Conservation (phyloP, 2,797 vertebrate genomes). For the Zenarchopterus dispar region DNA sequence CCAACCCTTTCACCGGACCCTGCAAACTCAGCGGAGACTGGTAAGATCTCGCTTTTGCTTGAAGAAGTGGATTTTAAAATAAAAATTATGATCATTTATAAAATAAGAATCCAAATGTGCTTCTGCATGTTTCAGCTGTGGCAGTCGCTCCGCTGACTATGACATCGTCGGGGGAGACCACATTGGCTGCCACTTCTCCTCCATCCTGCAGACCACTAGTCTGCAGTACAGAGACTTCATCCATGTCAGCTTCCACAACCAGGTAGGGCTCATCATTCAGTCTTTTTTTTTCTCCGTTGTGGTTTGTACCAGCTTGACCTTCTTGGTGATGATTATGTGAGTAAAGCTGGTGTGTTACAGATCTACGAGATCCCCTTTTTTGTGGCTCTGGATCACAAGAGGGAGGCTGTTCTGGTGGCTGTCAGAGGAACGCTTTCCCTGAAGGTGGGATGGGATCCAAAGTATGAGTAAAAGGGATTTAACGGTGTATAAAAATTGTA, state of each 20-base stretch:
- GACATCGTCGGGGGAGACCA: slow-evolving; percentile 89
- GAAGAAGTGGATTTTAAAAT: no score
- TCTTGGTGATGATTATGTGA: neutral
- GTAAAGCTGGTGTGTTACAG: slow-evolving; percentile 68
- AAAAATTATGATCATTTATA: no score
- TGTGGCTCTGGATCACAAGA: slow-evolving; percentile 95
- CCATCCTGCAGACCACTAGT: slow-evolving; percentile 91
- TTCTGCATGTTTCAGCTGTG: slow-evolving; percentile 80
- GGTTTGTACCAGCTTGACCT: no score
- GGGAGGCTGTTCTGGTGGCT: slow-evolving; percentile 91
- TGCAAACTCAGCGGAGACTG: slow-evolving; percentile 92
- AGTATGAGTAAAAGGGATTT: no score
- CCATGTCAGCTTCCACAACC: slow-evolving; percentile 95
- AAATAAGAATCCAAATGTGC: neutral
- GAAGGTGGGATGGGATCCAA: slow-evolving; percentile 79
- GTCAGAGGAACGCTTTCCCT: slow-evolving; percentile 96
- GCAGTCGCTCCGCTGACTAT: slow-evolving; percentile 77
- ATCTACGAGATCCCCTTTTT: slow-evolving; percentile 97
- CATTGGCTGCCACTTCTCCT: slow-evolving; percentile 89
- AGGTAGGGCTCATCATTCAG: slow-evolving; percentile 76
- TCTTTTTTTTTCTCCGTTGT: accelerated
- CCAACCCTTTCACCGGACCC: slow-evolving; percentile 87
- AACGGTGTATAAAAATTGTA: no score
- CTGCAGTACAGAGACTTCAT: slow-evolving; percentile 97
- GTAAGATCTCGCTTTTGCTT: slow-evolving; percentile 72